phyloP scores from a whole-genome alignment of 2,888 invertebrate genomes.

The Hypercompe scribonia region DNA sequence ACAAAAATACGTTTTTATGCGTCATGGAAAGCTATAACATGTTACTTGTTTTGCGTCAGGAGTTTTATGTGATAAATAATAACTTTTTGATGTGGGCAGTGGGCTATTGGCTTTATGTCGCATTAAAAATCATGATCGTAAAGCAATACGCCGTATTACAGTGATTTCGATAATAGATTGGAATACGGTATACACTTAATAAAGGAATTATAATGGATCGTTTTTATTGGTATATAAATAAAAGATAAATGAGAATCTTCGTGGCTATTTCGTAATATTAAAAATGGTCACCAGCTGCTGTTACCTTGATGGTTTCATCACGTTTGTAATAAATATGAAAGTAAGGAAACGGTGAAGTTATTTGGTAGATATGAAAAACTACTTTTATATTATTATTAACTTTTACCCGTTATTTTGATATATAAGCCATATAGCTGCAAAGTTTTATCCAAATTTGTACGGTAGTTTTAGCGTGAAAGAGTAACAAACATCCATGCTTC shows the following conservation, averaged over 20 bases:
- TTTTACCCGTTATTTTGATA: too few species aligned
- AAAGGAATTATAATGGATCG: conserved; percentile 16
- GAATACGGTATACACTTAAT: conserved; percentile 26
- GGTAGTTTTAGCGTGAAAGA: too few species aligned
- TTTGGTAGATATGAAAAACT: too few species aligned
- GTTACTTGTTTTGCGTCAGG: conserved; percentile 74
- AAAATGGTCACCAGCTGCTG: conserved; percentile 11
- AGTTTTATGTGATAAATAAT: conserved; percentile 76
- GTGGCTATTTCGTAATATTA: conserved; percentile 7
- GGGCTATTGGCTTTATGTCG: conserved; percentile 63
- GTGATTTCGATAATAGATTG: conserved; percentile 57
- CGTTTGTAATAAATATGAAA: too few species aligned
- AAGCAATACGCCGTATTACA: conserved; percentile 50
- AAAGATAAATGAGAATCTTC: conserved; percentile 17
- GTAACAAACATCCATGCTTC: too few species aligned
- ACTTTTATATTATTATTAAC: too few species aligned
- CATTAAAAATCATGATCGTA: conserved; percentile 64
- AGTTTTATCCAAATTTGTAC: too few species aligned
- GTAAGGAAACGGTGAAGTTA: neutral
- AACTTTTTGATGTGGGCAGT: conserved; percentile 73
- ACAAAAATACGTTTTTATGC: conserved; percentile 64
- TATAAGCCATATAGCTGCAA: too few species aligned
- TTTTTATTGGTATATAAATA: conserved; percentile 21
- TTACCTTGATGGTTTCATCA: neutral
- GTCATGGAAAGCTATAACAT: conserved; percentile 63